Percentiles rank a stretch among this genome's conserved stretches.
phyloP scores from a whole-genome alignment of 2,113 vertebrate species.

The Tragelaphus imberbis region DNA sequence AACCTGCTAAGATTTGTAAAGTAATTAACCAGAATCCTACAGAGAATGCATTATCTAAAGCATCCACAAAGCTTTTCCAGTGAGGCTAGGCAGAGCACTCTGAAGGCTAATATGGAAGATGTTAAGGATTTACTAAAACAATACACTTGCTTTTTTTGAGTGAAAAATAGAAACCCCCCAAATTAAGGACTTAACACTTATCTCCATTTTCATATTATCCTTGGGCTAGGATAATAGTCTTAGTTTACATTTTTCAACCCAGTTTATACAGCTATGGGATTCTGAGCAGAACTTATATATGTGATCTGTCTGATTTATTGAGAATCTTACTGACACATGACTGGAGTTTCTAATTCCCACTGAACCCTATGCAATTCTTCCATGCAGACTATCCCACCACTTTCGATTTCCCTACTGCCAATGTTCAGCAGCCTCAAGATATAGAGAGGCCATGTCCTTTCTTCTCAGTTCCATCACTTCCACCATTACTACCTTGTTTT shows the following conservation, averaged over 20 bases:
- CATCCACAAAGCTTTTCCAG: constrained; percentile 29
- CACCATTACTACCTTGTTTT: background rate
- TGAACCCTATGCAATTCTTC: background rate
- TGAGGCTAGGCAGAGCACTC: constrained; percentile 28
- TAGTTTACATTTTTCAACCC: background rate
- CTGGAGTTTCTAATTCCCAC: background rate
- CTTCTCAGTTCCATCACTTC: background rate
- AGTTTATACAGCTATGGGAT: background rate
- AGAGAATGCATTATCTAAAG: constrained; percentile 61
- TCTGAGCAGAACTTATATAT: background rate
- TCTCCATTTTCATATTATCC: constrained; percentile 14
- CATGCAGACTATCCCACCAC: background rate
- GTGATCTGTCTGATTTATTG: background rate
- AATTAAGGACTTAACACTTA: constrained; percentile 35
- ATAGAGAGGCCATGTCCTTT: background rate
- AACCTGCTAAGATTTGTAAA: constrained; percentile 62
- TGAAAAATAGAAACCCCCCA: constrained; percentile 42
- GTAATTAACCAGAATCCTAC: constrained; percentile 60
- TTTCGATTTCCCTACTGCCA: background rate
- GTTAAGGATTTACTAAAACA: constrained; percentile 62
- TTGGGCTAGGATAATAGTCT: background rate
- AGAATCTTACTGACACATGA: background rate
- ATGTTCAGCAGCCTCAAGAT: background rate
- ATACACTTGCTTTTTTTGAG: background rate
- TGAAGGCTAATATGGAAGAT: constrained; percentile 42